Conservation (phyloP, 2,113 vertebrate species). For the Indicator maculatus region DNA sequence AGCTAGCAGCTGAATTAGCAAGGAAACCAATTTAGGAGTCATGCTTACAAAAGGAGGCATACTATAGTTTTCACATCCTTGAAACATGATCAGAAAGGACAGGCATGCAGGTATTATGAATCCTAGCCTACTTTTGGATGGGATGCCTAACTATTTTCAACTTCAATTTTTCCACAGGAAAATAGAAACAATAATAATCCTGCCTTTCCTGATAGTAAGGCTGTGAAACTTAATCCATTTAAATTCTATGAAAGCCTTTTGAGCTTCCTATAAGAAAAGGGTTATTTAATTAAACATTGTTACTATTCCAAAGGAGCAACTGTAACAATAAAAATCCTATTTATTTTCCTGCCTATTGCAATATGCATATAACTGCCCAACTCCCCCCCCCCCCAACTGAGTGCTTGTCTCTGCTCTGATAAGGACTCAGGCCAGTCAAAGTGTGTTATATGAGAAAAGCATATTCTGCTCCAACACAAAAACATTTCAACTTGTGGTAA, state of each 20-base stretch:
- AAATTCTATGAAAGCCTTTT: neutral
- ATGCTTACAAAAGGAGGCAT: neutral
- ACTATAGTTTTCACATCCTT: neutral
- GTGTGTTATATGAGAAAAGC: neutral
- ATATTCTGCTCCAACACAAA: neutral
- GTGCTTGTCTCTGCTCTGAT: neutral
- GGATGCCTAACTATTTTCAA: neutral
- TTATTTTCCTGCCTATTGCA: neutral
- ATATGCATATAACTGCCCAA: neutral
- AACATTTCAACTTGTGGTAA: neutral
- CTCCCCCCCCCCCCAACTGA: accelerated
- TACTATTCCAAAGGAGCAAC: neutral
- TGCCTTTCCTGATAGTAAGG: neutral
- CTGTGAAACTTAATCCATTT: neutral
- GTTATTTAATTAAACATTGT: neutral
- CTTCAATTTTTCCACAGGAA: neutral
- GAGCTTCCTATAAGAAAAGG: neutral
- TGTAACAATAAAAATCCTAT: neutral
- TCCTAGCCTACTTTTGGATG: neutral
- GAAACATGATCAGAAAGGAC: neutral
- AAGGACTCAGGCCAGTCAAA: neutral
- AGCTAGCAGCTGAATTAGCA: neutral
- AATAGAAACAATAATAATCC: neutral
- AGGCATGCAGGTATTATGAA: neutral
- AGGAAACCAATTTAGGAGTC: neutral